Evolutionary conservation across 1,140 invertebrate species (phyloP), one percentile per base, ranked within the genome.

Genomic region (Augochlora pura): DNA sequence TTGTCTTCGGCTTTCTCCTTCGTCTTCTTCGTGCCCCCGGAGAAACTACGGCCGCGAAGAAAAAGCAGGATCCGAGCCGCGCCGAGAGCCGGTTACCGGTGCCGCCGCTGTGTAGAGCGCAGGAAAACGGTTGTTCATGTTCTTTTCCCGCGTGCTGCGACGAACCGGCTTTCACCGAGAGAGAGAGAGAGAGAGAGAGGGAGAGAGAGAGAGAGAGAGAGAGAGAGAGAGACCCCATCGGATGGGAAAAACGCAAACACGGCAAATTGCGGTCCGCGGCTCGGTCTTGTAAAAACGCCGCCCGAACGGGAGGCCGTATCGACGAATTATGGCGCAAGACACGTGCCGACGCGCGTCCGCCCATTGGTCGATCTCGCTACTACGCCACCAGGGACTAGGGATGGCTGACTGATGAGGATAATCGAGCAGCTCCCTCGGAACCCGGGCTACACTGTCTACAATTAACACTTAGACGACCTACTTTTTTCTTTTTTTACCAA

Each of bases 81-180:
- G 59, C 77, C 54, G 6, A 7, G 72, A 60, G 39, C 52, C 21
- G n/a, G n/a, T n/a, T n/a, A n/a, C n/a, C n/a, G n/a, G n/a, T n/a
- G n/a, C n/a, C 59, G 65, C n/a, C 62, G 54, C 39, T 49, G 39
- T 80, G n/a, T n/a, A n/a, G n/a, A 76, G 72, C 60, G 66, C 49
- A 78, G 62, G 76, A 76, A 83, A 85, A 76, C 77, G 77, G 65
- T 86, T 81, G 71, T 75, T 81, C 78, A 70, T 81, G 82, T 81
- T 82, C 75, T 57, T 79, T 68, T 68, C 23, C 46, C 60, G 60
- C 18, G 49, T 54, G 18, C 49, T 54, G 65, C 65, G 66, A 25
- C 21, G 25, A 5, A 52, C 9, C 16, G 25, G 46, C 27, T 73
- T 81, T 10, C 59, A 6, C 25, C 25, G 67, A 57, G 68, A 49